Evolutionary conservation across 2,797 vertebrate genomes (phyloP).

Genomic region (Girardinus metallicus): DNA sequence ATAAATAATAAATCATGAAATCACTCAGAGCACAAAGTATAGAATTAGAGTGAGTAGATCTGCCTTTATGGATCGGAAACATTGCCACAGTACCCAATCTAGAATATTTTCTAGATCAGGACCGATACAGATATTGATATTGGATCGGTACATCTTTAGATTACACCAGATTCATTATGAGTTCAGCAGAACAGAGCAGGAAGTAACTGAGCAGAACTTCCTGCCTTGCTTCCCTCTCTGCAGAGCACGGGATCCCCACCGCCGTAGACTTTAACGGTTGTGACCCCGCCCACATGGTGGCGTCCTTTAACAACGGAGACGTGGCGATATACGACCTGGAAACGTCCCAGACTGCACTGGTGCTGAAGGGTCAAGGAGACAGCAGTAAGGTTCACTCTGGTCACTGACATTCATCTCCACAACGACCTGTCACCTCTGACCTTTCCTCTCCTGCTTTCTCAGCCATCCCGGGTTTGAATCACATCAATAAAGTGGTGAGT

Average conservation of each 20-base stretch:
- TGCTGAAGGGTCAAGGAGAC: constrained; percentile 90
- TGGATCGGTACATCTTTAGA: no score
- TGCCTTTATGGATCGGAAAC: no score
- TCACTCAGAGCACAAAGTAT: no score
- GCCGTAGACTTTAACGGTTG: constrained; percentile 96
- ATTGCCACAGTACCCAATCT: no score
- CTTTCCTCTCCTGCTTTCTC: background rate
- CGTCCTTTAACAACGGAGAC: constrained; percentile 90
- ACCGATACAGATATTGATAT: no score
- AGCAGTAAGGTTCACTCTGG: constrained; percentile 80
- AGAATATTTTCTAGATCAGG: no score
- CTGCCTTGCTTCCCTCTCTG: background rate
- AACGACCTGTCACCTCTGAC: background rate
- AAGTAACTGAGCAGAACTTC: background rate
- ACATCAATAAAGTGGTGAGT: constrained; percentile 97
- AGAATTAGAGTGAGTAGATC: no score
- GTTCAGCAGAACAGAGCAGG: background rate
- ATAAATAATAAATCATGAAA: no score
- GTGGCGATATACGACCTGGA: constrained; percentile 95
- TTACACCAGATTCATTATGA: background rate
- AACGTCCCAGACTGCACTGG: constrained; percentile 90
- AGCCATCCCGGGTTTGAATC: constrained; percentile 87
- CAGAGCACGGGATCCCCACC: constrained; percentile 93
- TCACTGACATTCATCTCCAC: no score
- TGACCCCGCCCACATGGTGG: constrained; percentile 95